Evolutionary conservation across 2,888 invertebrate species (phyloP).

Genomic region (Patella caerulea): DNA sequence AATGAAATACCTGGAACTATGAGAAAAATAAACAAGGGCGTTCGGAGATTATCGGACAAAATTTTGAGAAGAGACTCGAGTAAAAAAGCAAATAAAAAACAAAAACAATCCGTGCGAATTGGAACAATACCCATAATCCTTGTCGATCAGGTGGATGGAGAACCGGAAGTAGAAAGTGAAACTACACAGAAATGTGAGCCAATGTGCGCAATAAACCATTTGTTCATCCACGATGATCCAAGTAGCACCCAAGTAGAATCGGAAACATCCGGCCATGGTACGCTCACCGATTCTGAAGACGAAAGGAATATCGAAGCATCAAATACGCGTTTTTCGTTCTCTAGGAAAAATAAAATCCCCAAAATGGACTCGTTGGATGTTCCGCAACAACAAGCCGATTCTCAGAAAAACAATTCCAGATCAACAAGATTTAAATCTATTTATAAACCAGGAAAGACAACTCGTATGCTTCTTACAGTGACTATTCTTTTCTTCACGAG

Average conservation of each 20-base stretch:
- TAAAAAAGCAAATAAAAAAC: too few species aligned
- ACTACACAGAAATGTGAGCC: too few species aligned
- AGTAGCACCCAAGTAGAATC: neutral
- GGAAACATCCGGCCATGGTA: neutral
- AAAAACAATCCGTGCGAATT: too few species aligned
- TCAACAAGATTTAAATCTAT: neutral
- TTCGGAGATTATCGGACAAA: too few species aligned
- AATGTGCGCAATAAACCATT: too few species aligned
- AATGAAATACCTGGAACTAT: too few species aligned
- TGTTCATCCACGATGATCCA: too few species aligned
- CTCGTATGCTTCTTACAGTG: conserved; percentile 54
- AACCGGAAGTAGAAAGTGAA: too few species aligned
- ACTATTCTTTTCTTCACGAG: conserved; percentile 55
- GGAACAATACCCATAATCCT: too few species aligned
- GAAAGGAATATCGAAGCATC: neutral
- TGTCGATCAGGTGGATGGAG: too few species aligned
- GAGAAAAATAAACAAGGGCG: too few species aligned
- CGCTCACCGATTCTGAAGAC: neutral
- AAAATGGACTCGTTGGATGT: neutral
- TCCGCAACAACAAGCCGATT: neutral
- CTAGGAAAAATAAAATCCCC: neutral
- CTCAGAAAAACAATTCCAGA: neutral
- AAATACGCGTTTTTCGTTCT: neutral
- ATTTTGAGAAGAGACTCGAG: too few species aligned
- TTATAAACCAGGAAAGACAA: conserved; percentile 46